Conservation (phyloP, 2,888 invertebrate genomes). For the Sisyra nigra region DNA sequence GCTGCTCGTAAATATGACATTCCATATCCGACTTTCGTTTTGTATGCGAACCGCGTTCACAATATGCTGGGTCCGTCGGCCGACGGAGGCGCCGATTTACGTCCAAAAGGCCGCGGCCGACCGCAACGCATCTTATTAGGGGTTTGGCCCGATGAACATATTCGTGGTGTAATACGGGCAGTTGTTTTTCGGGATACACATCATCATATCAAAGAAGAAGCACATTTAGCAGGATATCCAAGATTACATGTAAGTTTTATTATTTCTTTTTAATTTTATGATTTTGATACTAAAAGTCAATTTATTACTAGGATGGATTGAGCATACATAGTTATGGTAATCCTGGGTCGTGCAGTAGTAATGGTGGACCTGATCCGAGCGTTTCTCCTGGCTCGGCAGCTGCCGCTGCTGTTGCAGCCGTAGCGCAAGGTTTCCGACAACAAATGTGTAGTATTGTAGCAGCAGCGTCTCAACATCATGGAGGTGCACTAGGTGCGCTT, state of each 20-base stretch:
- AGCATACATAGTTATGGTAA: constrained; percentile 18
- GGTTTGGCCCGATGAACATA: constrained; percentile 89
- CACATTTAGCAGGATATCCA: constrained; percentile 38
- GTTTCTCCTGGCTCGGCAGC: constrained; percentile 55
- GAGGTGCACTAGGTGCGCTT: constrained; percentile 11
- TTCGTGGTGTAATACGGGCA: constrained; percentile 80
- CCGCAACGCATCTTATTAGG: constrained; percentile 82
- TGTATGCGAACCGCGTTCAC: constrained; percentile 84
- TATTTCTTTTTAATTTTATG: not conserved
- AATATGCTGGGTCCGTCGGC: constrained; percentile 88
- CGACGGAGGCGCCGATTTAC: constrained; percentile 77
- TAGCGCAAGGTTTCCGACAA: constrained; percentile 70
- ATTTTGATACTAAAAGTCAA: too few relatives aligned
- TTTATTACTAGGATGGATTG: constrained; percentile 3
- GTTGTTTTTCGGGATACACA: constrained; percentile 80
- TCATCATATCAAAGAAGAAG: constrained; percentile 64
- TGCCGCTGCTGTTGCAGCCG: constrained; percentile 72
- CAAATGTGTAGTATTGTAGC: constrained; percentile 78
- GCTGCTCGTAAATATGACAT: constrained; percentile 89
- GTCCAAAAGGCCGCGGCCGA: constrained; percentile 81
- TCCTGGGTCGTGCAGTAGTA: constrained; percentile 35
- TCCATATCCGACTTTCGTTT: constrained; percentile 85
- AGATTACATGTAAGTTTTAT: constrained; percentile 37
- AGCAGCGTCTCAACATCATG: constrained; percentile 36
- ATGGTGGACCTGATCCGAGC: constrained; percentile 38